These are phyloP conservation scores for Larimichthys crocea DNA, from an alignment of 2,113 vertebrate genomes.

Conservation along the genomic window DNA sequence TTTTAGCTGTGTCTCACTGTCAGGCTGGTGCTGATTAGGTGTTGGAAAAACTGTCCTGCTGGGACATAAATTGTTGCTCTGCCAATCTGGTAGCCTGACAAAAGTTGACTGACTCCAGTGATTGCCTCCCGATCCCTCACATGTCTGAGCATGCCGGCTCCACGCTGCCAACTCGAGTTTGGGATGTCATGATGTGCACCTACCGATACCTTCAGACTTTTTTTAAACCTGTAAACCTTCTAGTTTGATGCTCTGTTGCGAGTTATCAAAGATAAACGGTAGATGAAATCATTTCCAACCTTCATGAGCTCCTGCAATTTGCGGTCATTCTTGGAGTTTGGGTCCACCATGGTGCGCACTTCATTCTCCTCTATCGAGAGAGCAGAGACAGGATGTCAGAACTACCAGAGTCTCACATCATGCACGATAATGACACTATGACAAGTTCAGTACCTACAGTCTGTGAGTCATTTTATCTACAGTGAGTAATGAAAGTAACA, in stretches of 20 bases:
- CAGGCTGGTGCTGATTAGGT: not conserved
- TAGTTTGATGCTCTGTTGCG: not conserved
- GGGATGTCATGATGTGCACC: not conserved
- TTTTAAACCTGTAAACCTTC: not conserved
- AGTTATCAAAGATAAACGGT: not conserved
- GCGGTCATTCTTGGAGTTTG: conserved; percentile 91
- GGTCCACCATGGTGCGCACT: conserved; percentile 96
- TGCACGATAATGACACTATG: not conserved
- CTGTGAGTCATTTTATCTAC: not conserved
- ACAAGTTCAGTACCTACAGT: not conserved
- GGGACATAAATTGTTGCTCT: not conserved
- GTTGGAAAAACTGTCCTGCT: not conserved
- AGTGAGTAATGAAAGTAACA: not conserved
- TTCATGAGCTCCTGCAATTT: conserved; percentile 95
- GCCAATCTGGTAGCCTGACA: not conserved
- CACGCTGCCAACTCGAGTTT: not conserved
- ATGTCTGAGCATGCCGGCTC: not conserved
- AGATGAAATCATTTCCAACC: conserved; percentile 41
- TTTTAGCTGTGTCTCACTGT: not conserved
- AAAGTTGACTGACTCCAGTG: not conserved
- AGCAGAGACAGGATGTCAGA: not conserved
- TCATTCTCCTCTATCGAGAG: conserved; percentile 93
- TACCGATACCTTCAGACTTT: not conserved
- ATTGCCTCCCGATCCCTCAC: not conserved
- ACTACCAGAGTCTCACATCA: not conserved